Percentiles rank a stretch among this genome's conserved stretches.
Conservation (phyloP, 2,797 vertebrate genomes). For the Avahi laniger region DNA sequence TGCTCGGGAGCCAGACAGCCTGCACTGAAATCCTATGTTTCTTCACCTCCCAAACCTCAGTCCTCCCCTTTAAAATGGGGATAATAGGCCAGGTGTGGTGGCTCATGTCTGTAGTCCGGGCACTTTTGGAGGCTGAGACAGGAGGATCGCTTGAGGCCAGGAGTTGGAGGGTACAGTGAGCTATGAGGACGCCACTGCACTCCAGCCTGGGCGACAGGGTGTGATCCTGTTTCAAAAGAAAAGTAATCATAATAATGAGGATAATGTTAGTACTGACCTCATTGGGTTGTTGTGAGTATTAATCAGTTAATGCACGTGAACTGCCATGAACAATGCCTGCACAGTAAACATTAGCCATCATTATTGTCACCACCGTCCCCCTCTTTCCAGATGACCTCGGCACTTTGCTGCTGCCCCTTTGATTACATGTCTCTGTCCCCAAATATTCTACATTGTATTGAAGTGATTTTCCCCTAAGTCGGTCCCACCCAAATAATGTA, state of each 20-base stretch:
- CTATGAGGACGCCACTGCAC: neutral
- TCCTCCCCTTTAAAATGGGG: neutral
- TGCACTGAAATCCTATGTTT: too few relatives aligned
- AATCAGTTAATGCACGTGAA: accelerated
- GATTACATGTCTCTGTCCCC: neutral
- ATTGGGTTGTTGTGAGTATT: accelerated
- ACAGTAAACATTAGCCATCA: accelerated
- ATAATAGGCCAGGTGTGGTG: neutral
- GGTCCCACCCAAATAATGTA: neutral
- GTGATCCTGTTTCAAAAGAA: neutral
- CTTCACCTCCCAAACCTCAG: neutral
- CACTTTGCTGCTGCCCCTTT: neutral
- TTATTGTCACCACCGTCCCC: neutral
- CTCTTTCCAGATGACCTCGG: neutral
- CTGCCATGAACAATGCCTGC: neutral
- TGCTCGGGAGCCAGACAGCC: neutral
- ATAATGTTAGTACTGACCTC: neutral
- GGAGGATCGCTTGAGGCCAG: neutral
- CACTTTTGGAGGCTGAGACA: neutral
- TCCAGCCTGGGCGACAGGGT: neutral
- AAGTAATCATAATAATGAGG: neutral
- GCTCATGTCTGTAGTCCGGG: neutral
- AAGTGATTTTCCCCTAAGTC: neutral
- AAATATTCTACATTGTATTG: neutral
- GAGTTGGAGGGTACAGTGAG: neutral